phyloP scores from a whole-genome alignment of 2,113 vertebrate genomes.

The Atractosteus spatula region DNA sequence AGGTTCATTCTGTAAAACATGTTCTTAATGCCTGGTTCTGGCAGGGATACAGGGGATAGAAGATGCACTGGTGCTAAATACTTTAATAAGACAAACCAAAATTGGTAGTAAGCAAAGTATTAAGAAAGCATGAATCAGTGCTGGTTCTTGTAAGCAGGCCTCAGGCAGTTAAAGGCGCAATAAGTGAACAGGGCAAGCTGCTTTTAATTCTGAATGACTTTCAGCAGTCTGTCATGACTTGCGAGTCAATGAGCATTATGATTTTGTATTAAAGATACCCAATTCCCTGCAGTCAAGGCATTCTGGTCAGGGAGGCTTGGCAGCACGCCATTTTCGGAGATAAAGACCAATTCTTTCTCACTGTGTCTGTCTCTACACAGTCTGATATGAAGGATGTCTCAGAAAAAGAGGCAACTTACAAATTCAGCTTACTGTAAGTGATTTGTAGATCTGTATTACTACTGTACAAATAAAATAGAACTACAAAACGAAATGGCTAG shows the following conservation, averaged over 20 bases:
- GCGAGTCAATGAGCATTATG: conserved; percentile 6
- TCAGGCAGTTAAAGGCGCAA: conserved; percentile 15
- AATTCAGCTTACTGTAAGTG: too few relatives aligned
- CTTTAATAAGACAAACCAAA: conserved; percentile 40
- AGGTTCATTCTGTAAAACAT: too few relatives aligned
- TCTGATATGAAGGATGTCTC: too few relatives aligned
- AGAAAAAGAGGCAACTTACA: too few relatives aligned
- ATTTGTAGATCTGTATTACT: too few relatives aligned
- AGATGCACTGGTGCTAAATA: conserved; percentile 39
- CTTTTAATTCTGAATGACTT: not conserved
- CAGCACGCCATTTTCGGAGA: conserved; percentile 21
- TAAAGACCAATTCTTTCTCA: conserved; percentile 15
- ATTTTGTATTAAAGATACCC: conserved; percentile 20
- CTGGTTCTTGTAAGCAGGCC: conserved; percentile 30
- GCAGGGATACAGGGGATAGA: conserved; percentile 36
- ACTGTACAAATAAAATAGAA: too few relatives aligned
- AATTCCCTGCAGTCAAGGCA: not conserved
- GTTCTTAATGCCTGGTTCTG: too few relatives aligned
- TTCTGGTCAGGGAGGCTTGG: conserved; percentile 28
- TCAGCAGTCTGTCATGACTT: not conserved
- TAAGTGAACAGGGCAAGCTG: conserved; percentile 23
- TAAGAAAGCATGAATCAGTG: conserved; percentile 21
- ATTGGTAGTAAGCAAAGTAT: conserved; percentile 14
- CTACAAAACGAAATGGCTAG: too few relatives aligned
- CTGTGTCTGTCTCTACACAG: conserved; percentile 9